Conservation (phyloP, 2,888 invertebrate species). For the Lasius platythorax region DNA sequence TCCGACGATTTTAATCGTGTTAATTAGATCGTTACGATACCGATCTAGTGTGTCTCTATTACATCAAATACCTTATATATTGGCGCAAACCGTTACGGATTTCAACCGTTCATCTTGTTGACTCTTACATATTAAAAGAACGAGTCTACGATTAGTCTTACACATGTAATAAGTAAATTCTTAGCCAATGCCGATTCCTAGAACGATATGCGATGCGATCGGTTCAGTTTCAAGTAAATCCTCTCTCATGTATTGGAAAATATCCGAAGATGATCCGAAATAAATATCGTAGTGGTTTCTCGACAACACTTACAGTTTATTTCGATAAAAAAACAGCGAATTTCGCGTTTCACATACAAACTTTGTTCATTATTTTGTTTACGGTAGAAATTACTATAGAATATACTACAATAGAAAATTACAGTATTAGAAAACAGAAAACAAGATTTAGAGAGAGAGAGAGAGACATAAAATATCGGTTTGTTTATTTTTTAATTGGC, state of each 20-base stretch:
- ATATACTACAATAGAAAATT: not conserved
- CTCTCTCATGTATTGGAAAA: slow-evolving; percentile 20
- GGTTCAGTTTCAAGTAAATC: not conserved
- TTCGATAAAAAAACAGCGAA: not conserved
- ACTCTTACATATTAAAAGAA: slow-evolving; percentile 40
- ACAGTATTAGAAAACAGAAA: too few relatives aligned
- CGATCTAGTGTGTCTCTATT: not conserved
- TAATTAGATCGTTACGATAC: not conserved
- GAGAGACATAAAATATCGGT: not conserved
- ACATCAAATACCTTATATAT: slow-evolving; percentile 22
- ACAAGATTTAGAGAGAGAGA: not conserved
- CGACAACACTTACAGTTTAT: not conserved
- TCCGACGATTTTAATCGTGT: not conserved
- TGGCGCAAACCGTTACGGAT: slow-evolving; percentile 25
- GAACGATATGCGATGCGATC: not conserved
- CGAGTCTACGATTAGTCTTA: slow-evolving; percentile 26
- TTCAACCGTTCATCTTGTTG: slow-evolving; percentile 35
- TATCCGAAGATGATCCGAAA: slow-evolving; percentile 6
- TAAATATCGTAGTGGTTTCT: slow-evolving; percentile 12
- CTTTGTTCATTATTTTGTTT: not conserved
- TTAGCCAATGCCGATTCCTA: slow-evolving; percentile 16
- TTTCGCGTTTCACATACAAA: not conserved
- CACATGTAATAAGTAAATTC: slow-evolving; percentile 24
- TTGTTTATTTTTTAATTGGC: not conserved
- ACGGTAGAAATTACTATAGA: not conserved